Evolutionary conservation across 2,113 vertebrate species (phyloP).

Genomic region (Paracyprichromis sp.): DNA sequence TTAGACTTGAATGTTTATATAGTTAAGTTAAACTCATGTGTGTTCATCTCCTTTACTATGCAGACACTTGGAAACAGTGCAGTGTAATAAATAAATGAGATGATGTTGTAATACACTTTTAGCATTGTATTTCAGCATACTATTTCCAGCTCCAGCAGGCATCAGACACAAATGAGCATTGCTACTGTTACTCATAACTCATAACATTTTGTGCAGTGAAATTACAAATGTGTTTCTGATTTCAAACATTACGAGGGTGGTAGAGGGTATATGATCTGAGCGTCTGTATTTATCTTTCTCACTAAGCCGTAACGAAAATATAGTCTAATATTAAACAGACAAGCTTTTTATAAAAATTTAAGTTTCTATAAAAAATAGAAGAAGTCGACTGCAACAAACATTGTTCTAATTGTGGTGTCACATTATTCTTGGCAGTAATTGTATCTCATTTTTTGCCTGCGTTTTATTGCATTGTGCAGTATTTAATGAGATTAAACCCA

Average conservation of each 20-base stretch:
- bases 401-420: neutral
- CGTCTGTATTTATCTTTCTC: fast-evolving
- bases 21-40: neutral
- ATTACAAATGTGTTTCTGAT: neutral
- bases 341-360: neutral
- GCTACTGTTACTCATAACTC: neutral
- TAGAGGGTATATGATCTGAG: neutral
- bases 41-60: neutral
- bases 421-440: neutral
- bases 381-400: neutral
- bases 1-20: neutral
- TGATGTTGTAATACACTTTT: neutral
- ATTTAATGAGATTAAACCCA: conserved; percentile 31
- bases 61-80: neutral
- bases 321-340: neutral
- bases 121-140: neutral
- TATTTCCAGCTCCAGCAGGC: neutral
- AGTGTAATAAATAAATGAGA: neutral
- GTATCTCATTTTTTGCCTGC: neutral
- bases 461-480: neutral
- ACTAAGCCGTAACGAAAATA: fast-evolving
- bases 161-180: neutral
- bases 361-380: neutral
- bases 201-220: neutral
- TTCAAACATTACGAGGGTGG: neutral